Evolutionary conservation across 2,113 vertebrate species (phyloP).

Genomic region (Lathamus discolor): DNA sequence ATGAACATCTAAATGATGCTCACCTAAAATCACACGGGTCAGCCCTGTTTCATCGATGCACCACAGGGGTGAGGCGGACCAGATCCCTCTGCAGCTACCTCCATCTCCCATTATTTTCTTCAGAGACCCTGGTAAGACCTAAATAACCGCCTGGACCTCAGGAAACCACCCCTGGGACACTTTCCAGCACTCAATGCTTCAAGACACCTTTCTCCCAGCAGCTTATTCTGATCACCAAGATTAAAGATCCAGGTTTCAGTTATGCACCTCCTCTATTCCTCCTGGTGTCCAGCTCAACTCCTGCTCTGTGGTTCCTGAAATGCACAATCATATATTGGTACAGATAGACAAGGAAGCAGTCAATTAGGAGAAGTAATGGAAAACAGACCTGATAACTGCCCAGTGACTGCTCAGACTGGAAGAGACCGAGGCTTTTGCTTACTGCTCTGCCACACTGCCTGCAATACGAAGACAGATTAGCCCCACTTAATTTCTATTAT

Average conservation of each 20-base stretch:
- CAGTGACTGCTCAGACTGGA: constrained; percentile 11
- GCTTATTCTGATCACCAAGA: background rate
- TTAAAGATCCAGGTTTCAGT: background rate
- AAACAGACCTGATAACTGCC: constrained; percentile 38
- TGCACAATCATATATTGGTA: background rate
- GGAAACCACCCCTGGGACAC: background rate
- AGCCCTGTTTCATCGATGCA: fast-evolving
- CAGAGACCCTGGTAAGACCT: background rate
- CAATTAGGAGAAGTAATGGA: constrained; percentile 20
- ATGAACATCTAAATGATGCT: background rate
- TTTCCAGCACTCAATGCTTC: background rate
- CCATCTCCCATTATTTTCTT: background rate
- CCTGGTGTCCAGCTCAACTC: background rate
- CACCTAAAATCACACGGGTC: background rate
- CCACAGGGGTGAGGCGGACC: background rate
- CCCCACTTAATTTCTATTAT: background rate
- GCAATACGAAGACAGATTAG: background rate
- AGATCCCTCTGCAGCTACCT: background rate
- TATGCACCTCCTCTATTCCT: constrained; percentile 17
- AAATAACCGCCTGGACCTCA: background rate
- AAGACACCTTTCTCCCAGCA: background rate
- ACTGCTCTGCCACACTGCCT: background rate
- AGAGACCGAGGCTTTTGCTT: constrained; percentile 15
- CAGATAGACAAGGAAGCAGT: background rate
- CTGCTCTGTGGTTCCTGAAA: constrained; percentile 19